These are phyloP conservation scores for Malurus splendens DNA, from an alignment of 2,797 vertebrate genomes.

Conservation along the genomic window DNA sequence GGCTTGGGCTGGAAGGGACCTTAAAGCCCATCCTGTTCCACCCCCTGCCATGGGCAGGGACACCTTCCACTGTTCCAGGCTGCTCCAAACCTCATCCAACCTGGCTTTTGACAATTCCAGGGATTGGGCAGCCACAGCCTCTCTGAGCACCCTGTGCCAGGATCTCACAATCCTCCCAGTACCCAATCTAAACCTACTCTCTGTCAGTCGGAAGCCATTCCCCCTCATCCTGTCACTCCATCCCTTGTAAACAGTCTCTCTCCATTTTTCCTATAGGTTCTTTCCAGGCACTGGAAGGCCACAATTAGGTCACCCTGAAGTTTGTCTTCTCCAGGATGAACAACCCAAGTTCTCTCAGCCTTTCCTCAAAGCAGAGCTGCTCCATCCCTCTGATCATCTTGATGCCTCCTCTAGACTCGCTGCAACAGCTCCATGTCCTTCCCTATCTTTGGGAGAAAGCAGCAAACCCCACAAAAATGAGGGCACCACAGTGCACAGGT, in stretches of 20 bases:
- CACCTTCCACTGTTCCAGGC: fast-evolving
- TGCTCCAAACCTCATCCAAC: fast-evolving
- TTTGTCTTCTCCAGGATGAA: not conserved
- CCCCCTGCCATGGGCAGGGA: not conserved
- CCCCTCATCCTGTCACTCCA: not conserved
- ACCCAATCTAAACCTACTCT: not conserved
- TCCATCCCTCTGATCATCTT: not conserved
- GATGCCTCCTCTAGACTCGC: not conserved
- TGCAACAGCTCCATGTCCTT: not conserved
- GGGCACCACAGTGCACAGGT: not conserved
- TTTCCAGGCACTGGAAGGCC: not conserved
- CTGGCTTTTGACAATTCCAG: not conserved
- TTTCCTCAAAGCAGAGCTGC: not conserved
- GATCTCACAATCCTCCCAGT: fast-evolving
- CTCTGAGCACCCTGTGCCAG: not conserved
- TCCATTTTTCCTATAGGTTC: not conserved
- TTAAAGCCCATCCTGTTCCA: fast-evolving
- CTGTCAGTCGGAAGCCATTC: not conserved
- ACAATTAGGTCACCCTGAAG: not conserved
- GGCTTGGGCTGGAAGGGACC: not conserved
- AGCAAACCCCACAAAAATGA: not conserved
- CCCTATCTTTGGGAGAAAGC: not conserved
- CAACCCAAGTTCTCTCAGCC: not conserved
- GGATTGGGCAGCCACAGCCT: not conserved
- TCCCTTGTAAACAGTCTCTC: not conserved